phyloP scores from a whole-genome alignment of 2,113 vertebrate species.

The Solenodon paradoxus region DNA sequence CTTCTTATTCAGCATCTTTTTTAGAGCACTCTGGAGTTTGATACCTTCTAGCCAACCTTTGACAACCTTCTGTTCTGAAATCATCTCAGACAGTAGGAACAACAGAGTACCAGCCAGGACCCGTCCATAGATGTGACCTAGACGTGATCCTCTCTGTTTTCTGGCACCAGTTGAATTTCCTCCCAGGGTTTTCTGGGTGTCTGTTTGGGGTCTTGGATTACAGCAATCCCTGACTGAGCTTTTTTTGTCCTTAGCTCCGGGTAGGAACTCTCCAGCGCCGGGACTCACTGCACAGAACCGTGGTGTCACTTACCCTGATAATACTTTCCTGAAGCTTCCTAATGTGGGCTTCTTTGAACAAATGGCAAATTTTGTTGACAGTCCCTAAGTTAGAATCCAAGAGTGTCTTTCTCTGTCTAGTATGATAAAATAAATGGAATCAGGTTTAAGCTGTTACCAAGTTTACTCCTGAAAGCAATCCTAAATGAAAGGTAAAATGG shows the following conservation, averaged over 20 bases:
- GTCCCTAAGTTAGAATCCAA: neutral
- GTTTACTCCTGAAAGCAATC: neutral
- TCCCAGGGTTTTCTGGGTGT: neutral
- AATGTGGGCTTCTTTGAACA: neutral
- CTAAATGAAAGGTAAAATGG: neutral
- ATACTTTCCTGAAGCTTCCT: neutral
- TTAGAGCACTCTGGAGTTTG: neutral
- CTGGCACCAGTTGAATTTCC: neutral
- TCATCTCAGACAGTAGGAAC: neutral
- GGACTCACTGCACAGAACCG: neutral
- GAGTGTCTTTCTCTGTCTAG: neutral
- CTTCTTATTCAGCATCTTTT: neutral
- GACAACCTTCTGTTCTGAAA: neutral
- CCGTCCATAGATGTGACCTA: no score
- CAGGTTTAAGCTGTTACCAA: neutral
- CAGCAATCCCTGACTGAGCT: neutral
- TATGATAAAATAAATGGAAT: neutral
- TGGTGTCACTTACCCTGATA: neutral
- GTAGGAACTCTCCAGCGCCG: neutral
- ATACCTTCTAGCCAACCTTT: no score
- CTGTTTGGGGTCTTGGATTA: neutral
- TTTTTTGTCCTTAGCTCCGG: neutral
- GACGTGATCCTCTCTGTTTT: neutral
- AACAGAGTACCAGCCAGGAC: no score
- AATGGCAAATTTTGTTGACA: slow-evolving; percentile 2